Percentiles rank a stretch among this genome's conserved stretches.
Conservation (phyloP, 1,140 invertebrate species). For the Coelopa frigida region DNA sequence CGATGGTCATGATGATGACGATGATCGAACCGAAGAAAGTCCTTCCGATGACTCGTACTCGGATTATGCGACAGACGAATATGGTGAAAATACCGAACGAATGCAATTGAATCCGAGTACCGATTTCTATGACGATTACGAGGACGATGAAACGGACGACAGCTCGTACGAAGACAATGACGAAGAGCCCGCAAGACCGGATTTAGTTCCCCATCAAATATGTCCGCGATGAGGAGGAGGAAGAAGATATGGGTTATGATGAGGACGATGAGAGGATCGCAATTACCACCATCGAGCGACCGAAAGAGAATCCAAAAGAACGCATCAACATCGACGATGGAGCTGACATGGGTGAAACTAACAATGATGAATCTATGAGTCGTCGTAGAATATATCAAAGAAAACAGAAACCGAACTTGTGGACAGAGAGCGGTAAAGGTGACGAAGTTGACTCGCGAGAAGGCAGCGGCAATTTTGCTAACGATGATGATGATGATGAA, state of each 20-base stretch:
- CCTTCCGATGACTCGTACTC: neutral
- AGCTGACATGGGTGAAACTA: constrained; percentile 15
- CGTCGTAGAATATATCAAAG: constrained; percentile 9
- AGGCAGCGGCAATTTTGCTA: constrained; percentile 45
- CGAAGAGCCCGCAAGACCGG: constrained; percentile 16
- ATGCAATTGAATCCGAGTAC: constrained; percentile 39
- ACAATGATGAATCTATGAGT: constrained; percentile 2
- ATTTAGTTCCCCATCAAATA: too few species aligned
- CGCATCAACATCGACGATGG: constrained; percentile 39
- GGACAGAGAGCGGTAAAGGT: constrained; percentile 11
- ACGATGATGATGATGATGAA: constrained; percentile 38
- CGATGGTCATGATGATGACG: constrained; percentile 29
- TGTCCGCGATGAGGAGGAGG: constrained; percentile 26
- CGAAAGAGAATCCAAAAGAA: constrained; percentile 27
- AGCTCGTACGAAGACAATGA: constrained; percentile 11
- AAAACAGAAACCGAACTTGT: constrained; percentile 19
- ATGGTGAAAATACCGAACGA: constrained; percentile 18
- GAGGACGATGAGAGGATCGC: constrained; percentile 40
- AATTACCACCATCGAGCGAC: constrained; percentile 20
- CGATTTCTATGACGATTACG: constrained; percentile 27
- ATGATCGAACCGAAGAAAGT: constrained; percentile 14
- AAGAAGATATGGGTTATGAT: constrained; percentile 42
- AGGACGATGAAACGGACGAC: constrained; percentile 29
- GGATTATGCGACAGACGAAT: neutral
- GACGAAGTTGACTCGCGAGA: constrained; percentile 37